Evolutionary conservation across 1,140 invertebrate species (phyloP), one percentile per base, ranked within the genome.

Genomic region (Cyclargus thomasi): DNA sequence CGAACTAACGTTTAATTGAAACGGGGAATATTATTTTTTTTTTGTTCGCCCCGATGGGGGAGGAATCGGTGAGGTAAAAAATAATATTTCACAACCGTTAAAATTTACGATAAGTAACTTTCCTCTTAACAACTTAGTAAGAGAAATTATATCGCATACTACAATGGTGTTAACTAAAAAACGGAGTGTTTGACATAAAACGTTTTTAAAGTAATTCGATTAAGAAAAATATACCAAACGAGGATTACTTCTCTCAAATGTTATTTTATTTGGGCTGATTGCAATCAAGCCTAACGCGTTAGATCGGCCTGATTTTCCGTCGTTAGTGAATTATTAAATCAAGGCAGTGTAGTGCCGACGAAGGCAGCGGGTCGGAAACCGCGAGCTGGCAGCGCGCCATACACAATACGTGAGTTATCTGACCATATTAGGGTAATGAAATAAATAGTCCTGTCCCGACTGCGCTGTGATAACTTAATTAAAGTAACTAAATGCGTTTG

Each of bases 381-480:
- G 53, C 65, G 53, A 23, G 6, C 53, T 66, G 65, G 65, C 65
- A 66, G 8, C 23, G n/a, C 53, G 65, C 65, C 65, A 66, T 66
- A 36, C 65, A 66, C 65, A 66, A 66, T 66, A 66, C 65, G 65
- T 66, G 65, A 66, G 55, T 66, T 66, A 66, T 66, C 65, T 66
- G 65, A 59, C 65, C 65, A 66, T 66, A 66, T 66, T 66, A 66
- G 65, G 55, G 29, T 57, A 66, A 66, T 66, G 65, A 57, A 66
- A 66, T 66, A 66, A 66, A 66, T 66, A 66, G 53, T 59, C 21
- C 65, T 18, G 65, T 59, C 65, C 55, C n/a, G 55, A 57, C 55
- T 35, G 29, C 36, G 20, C 55, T 59, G 55, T 59, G 55, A 59
- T 55, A 66, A 66, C 53, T 59, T 59, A 57, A 65, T 65, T 65